Evolutionary conservation across 2,888 invertebrate species (phyloP).

Genomic region (Ramazzottius varieornatus): DNA sequence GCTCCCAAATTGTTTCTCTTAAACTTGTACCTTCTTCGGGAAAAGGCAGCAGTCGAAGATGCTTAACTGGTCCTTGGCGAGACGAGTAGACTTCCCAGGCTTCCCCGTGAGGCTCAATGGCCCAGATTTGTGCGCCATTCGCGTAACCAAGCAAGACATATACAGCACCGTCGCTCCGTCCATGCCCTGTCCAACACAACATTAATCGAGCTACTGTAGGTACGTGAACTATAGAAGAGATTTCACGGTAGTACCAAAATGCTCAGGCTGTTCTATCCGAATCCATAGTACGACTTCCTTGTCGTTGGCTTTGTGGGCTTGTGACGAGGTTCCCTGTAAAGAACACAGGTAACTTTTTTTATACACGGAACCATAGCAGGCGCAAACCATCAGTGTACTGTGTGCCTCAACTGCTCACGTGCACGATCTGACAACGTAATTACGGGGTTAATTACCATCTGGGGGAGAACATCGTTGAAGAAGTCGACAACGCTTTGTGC

Average conservation of each 20-base stretch:
- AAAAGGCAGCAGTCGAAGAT: constrained; percentile 54
- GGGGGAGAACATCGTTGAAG: neutral
- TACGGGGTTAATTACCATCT: too few relatives aligned
- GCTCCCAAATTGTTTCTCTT: too few relatives aligned
- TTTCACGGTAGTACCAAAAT: neutral
- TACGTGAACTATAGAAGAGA: neutral
- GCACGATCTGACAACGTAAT: too few relatives aligned
- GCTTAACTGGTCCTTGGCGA: constrained; percentile 61
- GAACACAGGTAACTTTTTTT: too few relatives aligned
- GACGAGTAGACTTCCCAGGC: constrained; percentile 80
- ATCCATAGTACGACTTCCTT: neutral
- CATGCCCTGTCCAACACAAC: neutral
- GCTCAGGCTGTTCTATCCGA: neutral
- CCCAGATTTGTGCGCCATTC: constrained; percentile 43
- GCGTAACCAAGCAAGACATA: constrained; percentile 64
- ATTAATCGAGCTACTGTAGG: neutral
- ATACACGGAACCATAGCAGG: too few relatives aligned
- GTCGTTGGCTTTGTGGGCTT: neutral
- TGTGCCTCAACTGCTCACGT: too few relatives aligned
- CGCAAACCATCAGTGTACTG: too few relatives aligned
- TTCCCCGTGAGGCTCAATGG: constrained; percentile 45
- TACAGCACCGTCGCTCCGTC: too few relatives aligned
- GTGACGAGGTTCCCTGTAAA: too few relatives aligned
- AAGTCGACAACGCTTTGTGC: neutral
- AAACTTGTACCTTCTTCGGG: constrained; percentile 35